Base-by-base conservation (phyloP, 2,797 vertebrate genomes). In the Onychomys arenicola region DNA sequence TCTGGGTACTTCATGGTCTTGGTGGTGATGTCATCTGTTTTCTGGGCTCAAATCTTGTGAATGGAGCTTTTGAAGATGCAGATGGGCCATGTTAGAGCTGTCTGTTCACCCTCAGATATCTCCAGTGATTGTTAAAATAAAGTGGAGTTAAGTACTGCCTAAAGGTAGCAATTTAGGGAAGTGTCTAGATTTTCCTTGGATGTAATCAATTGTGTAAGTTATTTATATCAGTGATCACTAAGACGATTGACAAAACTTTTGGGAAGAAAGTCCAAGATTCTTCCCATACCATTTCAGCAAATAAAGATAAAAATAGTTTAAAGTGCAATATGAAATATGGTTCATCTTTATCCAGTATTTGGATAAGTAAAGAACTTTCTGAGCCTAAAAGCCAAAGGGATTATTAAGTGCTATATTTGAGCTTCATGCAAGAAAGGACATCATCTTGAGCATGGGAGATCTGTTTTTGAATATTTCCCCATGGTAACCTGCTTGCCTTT, bases 241-340 rank as follows among this genome's bases (percentile, higher is more conserved):
- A 40, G 46, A 71, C 61, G 55, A 90, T 27, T 90, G 85, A 81
- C 43, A 96, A 43, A 91, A 91, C 29, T 93, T 94, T 85, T 43
- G n/a, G 71, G n/a, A 13, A 25, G n/a, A 84, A 75, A 89, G 32
- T 80, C 93, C 46, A 90, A 85, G 78, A 85, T 16, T 93, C 59
- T 88, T 83, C 32, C 89, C 23, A 85, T 5, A 90, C 69, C 43
- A 49, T 84, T 96, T 96, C 27, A 82, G 61, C 40, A 82, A 14
- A 32, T 92, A 87, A 85, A 95, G 46, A 76, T 95, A 96, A 84
- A 89, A 80, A 37, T 76, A 46, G 92, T 84, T 93, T 43, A 61
- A 93, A 93, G 37, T 90, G 14, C 12, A 27, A 87, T 87, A 17
- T 84, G 87, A 95, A 92, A 71, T 96, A 57, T 8, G 61, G 13